Evolutionary conservation across 2,797 vertebrate species (phyloP).

Genomic region (Sebastes elongatus): DNA sequence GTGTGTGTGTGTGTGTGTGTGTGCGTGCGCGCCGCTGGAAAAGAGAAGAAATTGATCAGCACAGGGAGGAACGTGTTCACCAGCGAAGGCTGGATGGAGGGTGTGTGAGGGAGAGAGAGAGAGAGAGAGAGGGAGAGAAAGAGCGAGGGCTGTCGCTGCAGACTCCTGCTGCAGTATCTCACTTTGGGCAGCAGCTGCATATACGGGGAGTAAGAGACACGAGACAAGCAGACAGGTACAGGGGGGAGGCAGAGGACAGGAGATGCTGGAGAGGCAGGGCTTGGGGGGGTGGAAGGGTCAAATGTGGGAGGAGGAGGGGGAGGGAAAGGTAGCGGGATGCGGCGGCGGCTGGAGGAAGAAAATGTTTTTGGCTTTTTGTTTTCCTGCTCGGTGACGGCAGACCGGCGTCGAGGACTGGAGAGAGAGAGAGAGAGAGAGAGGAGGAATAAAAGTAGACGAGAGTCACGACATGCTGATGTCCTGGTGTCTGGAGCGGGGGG

Average conservation of each 20-base stretch:
- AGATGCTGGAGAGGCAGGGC: slow-evolving; percentile 64
- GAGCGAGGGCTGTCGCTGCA: slow-evolving; percentile 79
- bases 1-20: not conserved
- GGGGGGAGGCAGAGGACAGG: slow-evolving; percentile 63
- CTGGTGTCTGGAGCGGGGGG: slow-evolving; percentile 60
- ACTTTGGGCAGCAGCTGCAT: slow-evolving; percentile 80
- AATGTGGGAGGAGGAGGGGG: slow-evolving; percentile 67
- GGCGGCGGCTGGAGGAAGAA: slow-evolving; percentile 43
- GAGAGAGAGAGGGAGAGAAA: slow-evolving; percentile 47
- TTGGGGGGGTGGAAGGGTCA: slow-evolving; percentile 72
- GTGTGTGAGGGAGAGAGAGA: slow-evolving; percentile 59
- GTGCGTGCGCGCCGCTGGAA: slow-evolving; percentile 48
- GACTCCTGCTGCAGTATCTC: slow-evolving; percentile 83
- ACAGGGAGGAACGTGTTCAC: slow-evolving; percentile 77
- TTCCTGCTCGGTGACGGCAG: slow-evolving; percentile 77
- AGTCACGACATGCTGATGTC: slow-evolving; percentile 68
- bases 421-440: slow-evolving; percentile 37
- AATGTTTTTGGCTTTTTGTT: slow-evolving; percentile 79
- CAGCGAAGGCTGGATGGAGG: slow-evolving; percentile 76
- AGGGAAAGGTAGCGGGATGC: slow-evolving; percentile 16
- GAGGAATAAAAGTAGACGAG: slow-evolving; percentile 52
- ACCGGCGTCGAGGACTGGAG: slow-evolving; percentile 58
- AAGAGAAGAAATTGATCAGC: slow-evolving; percentile 85
- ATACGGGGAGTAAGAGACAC: slow-evolving; percentile 72
- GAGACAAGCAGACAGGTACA: slow-evolving; percentile 79